A percentile compares a stretch with the other conserved stretches of the same genome.
Evolutionary conservation across 1,140 invertebrate species (phyloP).

Genomic region (Papilio dardanus): DNA sequence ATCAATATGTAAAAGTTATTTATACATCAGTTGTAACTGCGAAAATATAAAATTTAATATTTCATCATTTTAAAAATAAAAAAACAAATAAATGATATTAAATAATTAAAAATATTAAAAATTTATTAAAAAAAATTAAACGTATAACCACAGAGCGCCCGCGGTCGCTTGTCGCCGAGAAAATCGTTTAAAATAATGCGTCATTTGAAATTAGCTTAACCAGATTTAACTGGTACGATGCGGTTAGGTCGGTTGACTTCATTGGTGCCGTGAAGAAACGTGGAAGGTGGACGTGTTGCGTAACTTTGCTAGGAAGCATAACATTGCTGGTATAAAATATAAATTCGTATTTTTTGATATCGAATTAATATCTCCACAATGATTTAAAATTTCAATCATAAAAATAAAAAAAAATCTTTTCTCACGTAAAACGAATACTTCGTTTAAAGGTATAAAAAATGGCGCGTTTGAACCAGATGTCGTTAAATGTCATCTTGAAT

Average conservation of each 20-base stretch:
- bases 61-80: neutral
- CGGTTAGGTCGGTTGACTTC: constrained; percentile 45
- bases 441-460: constrained; percentile 2
- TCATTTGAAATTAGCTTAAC: constrained; percentile 60
- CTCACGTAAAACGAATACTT: neutral
- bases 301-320: constrained; percentile 27
- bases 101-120: constrained; percentile 1
- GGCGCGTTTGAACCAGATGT: neutral
- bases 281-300: constrained; percentile 46
- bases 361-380: neutral
- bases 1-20: no score
- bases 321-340: constrained; percentile 1
- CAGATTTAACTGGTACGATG: constrained; percentile 56
- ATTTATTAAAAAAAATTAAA: neutral
- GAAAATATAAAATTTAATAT: neutral
- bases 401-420: constrained; percentile 10
- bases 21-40: neutral
- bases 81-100: neutral
- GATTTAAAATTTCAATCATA: neutral
- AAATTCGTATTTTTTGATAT: neutral
- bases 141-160: neutral
- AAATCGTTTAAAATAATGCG: constrained; percentile 49
- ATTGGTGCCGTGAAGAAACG: constrained; percentile 52
- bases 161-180: constrained; percentile 24
- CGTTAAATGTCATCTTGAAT: neutral